Base-by-base conservation (phyloP, 2,113 vertebrate species). In the Pogona vitticeps region DNA sequence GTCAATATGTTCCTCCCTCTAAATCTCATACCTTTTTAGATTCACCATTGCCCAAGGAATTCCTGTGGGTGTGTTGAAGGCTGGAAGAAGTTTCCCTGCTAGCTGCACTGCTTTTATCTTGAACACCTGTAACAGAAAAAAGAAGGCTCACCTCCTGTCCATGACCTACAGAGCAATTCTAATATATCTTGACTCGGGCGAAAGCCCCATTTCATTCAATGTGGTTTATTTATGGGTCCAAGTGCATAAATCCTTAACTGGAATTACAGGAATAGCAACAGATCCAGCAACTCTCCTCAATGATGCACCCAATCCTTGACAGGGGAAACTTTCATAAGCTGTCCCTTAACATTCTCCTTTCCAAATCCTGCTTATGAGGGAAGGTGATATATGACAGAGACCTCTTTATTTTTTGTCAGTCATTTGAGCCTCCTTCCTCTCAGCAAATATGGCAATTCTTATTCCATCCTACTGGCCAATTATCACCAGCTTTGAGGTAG, bases 1-100 rank as follows among this genome's bases (percentile, higher is more conserved):
- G 20, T 20, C 33, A 38, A 26, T 18, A 36, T 65, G 42, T 6
- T n/a, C 40, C 80, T 63, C 46, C 8, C 12, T 33, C 84, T 80
- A 91, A 56, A 92, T 23, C 87, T 31, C 94, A 96, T 92, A 98
- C 98, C 98, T 99, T 96, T 99, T 99, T 72, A 99, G 97, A 96
- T 99, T 99, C 91, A 99, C 99, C 98, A 99, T 99, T 91, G 99
- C 99, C 99, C 99, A 99, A 76, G 98, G 99, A 96, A 99, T 99
- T 70, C 99, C 98, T 3, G 99, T 99, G 46, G 99, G 98, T 70
- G 98, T 99, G 94, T 99, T 99, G 92, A 99, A 99, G 67, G 99
- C 98, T 91, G 99, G 99, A 91, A 99, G 97, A 78, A 99, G 97
- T 91, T 99, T 99, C 95, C 98, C 98, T 26, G 98, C 99, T 80